Percentiles rank a stretch among this genome's conserved stretches.
These are phyloP conservation scores for Thomomys bottae DNA, from an alignment of 2,113 vertebrate genomes.

Conservation along the genomic window DNA sequence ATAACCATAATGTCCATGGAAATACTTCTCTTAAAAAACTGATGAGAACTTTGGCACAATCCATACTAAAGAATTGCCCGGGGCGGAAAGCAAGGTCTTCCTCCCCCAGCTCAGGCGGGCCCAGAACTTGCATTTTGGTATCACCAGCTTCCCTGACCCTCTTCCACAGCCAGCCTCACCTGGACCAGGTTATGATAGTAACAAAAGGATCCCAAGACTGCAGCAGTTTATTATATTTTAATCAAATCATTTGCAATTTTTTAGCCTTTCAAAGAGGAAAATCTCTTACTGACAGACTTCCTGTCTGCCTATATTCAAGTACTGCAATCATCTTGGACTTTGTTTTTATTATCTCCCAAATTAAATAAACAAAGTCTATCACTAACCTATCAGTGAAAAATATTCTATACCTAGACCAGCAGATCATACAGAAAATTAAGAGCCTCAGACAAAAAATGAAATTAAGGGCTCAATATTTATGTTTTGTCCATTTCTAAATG, in stretches of 20 bases:
- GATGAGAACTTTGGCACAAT: slow-evolving; percentile 5
- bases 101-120: neutral
- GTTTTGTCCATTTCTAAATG: slow-evolving; percentile 1
- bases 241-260: neutral
- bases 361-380: slow-evolving; percentile 12
- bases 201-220: slow-evolving; percentile 26
- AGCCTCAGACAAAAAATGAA: slow-evolving; percentile 34
- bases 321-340: neutral
- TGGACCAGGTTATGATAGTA: slow-evolving; percentile 34
- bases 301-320: neutral
- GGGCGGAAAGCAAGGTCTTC: neutral
- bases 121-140: neutral
- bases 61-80: neutral
- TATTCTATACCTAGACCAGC: neutral
- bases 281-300: neutral
- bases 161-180: neutral
- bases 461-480: neutral
- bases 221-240: neutral
- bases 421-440: slow-evolving; percentile 26
- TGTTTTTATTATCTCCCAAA: neutral
- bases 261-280: slow-evolving; percentile 46
- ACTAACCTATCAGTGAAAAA: slow-evolving; percentile 17
- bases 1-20: neutral
- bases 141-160: neutral
- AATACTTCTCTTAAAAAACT: neutral